phyloP scores from a whole-genome alignment of 2,797 vertebrate species.

The Cephalopachus bancanus region DNA sequence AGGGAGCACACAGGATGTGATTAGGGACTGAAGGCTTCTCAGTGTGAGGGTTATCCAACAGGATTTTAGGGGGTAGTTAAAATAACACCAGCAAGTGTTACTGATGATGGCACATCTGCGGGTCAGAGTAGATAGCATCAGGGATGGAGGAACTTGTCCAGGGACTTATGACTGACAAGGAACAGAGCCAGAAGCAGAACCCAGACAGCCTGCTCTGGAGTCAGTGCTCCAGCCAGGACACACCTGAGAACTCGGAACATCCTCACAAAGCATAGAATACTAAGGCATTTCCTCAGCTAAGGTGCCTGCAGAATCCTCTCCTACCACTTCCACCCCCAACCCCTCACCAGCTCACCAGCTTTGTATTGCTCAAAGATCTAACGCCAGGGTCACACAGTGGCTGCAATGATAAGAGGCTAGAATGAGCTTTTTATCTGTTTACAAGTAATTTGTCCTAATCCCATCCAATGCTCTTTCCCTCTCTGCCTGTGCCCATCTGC shows the following conservation, averaged over 20 bases:
- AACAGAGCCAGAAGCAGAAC: background rate
- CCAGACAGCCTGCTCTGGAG: background rate
- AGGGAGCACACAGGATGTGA: accelerated
- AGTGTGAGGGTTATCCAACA: background rate
- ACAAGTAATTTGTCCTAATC: background rate
- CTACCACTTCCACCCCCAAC: too few relatives aligned
- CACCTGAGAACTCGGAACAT: background rate
- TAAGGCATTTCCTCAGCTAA: background rate
- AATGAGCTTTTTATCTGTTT: background rate
- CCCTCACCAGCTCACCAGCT: background rate
- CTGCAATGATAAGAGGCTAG: background rate
- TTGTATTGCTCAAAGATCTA: accelerated
- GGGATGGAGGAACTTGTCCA: too few relatives aligned
- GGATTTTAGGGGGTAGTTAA: background rate
- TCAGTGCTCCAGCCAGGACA: background rate
- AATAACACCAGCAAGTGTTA: background rate
- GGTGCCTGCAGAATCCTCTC: background rate
- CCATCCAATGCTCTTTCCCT: background rate
- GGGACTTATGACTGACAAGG: background rate
- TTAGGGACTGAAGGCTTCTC: background rate
- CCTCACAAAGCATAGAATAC: background rate
- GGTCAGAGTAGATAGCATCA: too few relatives aligned
- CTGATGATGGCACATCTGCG: background rate
- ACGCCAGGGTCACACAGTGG: accelerated
- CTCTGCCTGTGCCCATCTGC: background rate